Evolutionary conservation across 2,113 vertebrate species (phyloP).

Genomic region (Petrocephalus microphthalmus): DNA sequence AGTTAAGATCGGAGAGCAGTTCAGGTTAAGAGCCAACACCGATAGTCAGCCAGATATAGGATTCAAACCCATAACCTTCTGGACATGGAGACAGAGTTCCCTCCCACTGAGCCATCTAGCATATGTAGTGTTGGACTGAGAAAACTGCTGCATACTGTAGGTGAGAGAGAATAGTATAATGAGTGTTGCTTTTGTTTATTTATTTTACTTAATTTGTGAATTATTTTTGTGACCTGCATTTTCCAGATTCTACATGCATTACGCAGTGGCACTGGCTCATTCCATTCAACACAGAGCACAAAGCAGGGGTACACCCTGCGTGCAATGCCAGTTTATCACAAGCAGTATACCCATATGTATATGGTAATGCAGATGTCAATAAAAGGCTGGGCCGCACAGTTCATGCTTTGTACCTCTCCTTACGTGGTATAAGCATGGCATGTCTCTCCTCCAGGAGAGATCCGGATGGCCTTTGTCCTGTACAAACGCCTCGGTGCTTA

Average conservation of each 20-base stretch:
- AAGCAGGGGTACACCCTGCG: not conserved
- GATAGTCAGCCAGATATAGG: not conserved
- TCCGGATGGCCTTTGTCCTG: constrained; percentile 89
- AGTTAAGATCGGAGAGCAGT: not conserved
- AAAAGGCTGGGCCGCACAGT: not conserved
- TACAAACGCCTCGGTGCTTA: constrained; percentile 94
- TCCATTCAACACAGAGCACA: not conserved
- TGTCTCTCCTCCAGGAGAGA: constrained; percentile 73
- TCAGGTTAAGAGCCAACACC: not conserved
- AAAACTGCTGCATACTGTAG: not conserved
- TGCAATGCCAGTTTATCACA: not conserved
- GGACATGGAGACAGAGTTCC: not conserved
- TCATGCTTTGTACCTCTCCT: not conserved
- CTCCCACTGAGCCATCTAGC: not conserved
- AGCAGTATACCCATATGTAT: not conserved
- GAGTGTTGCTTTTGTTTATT: not conserved
- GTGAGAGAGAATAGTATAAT: not conserved
- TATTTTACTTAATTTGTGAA: not conserved
- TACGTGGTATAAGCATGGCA: not conserved
- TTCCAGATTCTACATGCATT: not conserved
- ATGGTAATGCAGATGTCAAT: not conserved
- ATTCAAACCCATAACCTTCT: not conserved
- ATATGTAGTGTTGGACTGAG: not conserved
- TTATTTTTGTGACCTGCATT: not conserved
- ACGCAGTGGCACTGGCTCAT: not conserved